Evolutionary conservation across 2,113 vertebrate species (phyloP).

Genomic region (Phocoena sinus): DNA sequence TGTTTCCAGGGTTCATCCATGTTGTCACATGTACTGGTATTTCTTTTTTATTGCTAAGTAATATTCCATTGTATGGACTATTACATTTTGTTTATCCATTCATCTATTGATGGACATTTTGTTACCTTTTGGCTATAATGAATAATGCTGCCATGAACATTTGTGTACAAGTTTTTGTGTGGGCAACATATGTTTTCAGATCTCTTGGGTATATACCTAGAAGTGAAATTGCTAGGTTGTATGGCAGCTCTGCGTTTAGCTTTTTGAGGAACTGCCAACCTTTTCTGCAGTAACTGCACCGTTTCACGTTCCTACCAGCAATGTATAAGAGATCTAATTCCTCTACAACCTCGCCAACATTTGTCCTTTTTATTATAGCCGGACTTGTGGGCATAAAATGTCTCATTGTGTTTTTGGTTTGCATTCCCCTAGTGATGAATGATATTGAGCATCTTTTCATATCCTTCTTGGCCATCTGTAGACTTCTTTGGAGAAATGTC

Average conservation of each 20-base stretch:
- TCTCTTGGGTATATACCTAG: not conserved
- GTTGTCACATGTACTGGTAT: too few relatives aligned
- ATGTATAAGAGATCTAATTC: not conserved
- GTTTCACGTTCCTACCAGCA: not conserved
- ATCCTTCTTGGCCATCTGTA: not conserved
- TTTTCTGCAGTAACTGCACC: not conserved
- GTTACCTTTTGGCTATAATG: not conserved
- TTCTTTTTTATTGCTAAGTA: not conserved
- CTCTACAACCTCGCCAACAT: not conserved
- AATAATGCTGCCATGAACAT: not conserved
- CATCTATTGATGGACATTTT: not conserved
- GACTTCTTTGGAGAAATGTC: not conserved
- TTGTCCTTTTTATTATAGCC: not conserved
- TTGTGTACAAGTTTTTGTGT: too few relatives aligned
- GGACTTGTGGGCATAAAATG: too few relatives aligned
- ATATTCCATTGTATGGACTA: not conserved
- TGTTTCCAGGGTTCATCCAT: not conserved
- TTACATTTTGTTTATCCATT: not conserved
- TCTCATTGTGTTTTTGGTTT: too few relatives aligned
- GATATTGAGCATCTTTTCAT: too few relatives aligned
- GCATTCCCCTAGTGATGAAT: too few relatives aligned
- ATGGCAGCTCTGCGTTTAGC: not conserved
- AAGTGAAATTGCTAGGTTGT: not conserved
- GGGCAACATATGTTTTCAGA: not conserved
- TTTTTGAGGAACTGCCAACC: not conserved